Percentiles rank a stretch among this genome's conserved stretches.
Conservation (phyloP, 2,797 vertebrate species). For the Typhlichthys subterraneus region DNA sequence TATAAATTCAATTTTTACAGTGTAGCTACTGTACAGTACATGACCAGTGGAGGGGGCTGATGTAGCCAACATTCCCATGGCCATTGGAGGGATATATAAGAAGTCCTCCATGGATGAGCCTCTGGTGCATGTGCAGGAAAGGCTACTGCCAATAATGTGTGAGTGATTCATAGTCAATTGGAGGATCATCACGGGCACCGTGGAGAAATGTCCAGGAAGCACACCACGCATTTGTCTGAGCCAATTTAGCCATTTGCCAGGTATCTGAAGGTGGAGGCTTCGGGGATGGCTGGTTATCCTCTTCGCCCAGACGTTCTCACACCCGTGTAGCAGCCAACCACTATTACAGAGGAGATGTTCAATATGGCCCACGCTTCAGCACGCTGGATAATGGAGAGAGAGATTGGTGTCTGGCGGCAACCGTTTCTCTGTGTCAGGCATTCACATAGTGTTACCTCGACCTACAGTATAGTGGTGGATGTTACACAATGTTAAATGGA, state of each 20-base stretch:
- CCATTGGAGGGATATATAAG: neutral
- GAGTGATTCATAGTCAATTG: neutral
- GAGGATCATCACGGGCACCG: neutral
- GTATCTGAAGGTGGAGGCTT: slow-evolving; percentile 3
- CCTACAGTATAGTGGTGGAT: slow-evolving; percentile 8
- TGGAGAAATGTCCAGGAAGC: neutral
- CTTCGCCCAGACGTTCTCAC: neutral
- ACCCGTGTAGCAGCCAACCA: neutral
- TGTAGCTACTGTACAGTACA: too few species aligned
- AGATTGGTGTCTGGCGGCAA: neutral
- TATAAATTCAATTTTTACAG: too few species aligned
- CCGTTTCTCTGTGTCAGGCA: slow-evolving; percentile 1
- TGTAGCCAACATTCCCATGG: slow-evolving; percentile 7
- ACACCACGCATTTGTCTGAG: neutral
- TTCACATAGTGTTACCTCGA: neutral
- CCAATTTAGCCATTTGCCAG: neutral
- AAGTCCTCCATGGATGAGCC: neutral
- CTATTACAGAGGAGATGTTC: neutral
- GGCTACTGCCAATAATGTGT: neutral
- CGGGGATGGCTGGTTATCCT: slow-evolving; percentile 3
- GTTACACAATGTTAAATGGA: too few species aligned
- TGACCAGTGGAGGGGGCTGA: too few species aligned
- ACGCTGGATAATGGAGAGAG: neutral
- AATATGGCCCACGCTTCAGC: neutral
- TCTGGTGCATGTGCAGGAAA: slow-evolving; percentile 7